Conservation (phyloP, 2,888 invertebrate species). For the Sclerodermus sp. region DNA sequence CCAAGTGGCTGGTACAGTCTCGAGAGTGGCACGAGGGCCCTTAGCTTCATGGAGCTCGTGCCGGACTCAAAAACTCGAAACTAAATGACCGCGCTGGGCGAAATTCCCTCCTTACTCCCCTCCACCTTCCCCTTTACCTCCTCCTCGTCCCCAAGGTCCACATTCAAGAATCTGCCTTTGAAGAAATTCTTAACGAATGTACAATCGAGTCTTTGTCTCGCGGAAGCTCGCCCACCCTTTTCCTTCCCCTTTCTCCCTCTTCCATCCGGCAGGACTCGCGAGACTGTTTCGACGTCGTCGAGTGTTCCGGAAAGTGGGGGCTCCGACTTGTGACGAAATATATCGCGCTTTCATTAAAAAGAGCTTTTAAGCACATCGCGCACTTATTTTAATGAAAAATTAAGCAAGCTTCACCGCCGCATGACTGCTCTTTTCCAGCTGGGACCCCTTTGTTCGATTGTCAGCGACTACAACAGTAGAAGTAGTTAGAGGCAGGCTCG, state of each 20-base stretch:
- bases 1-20: neutral
- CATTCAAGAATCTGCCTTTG: too few relatives aligned
- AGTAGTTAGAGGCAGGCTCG: slow-evolving; percentile 28
- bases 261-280: neutral
- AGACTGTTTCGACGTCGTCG: neutral
- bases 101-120: too few relatives aligned
- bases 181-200: too few relatives aligned
- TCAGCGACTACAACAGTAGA: neutral
- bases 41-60: neutral
- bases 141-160: too few relatives aligned
- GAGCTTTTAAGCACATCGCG: neutral
- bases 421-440: neutral
- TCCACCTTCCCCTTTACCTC: too few relatives aligned
- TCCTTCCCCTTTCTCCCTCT: too few relatives aligned
- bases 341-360: too few relatives aligned
- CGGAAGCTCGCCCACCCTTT: too few relatives aligned
- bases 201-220: too few relatives aligned
- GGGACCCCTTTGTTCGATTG: neutral
- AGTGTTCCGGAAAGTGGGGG: neutral
- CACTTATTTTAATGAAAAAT: neutral
- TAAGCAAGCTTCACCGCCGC: neutral
- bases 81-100: too few relatives aligned
- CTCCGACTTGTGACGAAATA: too few relatives aligned
- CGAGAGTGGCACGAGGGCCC: neutral
- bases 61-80: neutral